Evolutionary conservation across 2,797 vertebrate species (phyloP).

Genomic region (Bovichtus diacanthus): DNA sequence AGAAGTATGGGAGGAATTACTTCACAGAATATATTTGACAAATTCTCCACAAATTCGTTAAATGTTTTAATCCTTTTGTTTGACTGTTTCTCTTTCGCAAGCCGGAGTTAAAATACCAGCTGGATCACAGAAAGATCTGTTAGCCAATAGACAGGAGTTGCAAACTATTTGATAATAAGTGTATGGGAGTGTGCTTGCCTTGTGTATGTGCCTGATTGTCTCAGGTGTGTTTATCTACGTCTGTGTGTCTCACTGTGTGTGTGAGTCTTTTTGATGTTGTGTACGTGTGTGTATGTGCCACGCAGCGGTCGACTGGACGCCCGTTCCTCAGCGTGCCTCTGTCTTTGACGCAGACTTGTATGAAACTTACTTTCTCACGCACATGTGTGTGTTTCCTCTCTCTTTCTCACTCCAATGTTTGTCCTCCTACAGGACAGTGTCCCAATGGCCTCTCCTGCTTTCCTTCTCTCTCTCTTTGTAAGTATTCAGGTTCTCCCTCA

Average conservation of each 20-base stretch:
- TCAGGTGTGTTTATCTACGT: neutral
- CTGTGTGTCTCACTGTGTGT: neutral
- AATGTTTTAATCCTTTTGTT: neutral
- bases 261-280: constrained; percentile 5
- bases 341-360: constrained; percentile 57
- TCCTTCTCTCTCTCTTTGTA: constrained; percentile 99
- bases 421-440: constrained; percentile 99
- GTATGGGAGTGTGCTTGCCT: neutral
- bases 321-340: constrained; percentile 1
- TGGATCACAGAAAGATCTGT: too few species aligned
- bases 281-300: constrained; percentile 8
- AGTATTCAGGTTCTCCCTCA: constrained; percentile 92
- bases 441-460: constrained; percentile 99
- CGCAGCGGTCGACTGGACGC: constrained; percentile 1
- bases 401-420: constrained; percentile 90
- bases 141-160: too few species aligned
- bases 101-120: too few species aligned
- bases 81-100: neutral
- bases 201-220: constrained; percentile 2
- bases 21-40: neutral
- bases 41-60: neutral
- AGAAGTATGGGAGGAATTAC: neutral
- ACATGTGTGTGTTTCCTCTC: constrained; percentile 72
- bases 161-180: too few species aligned
- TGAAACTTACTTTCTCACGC: constrained; percentile 75